phyloP scores from a whole-genome alignment of 2,113 vertebrate genomes.

The Seriola dumerili region DNA sequence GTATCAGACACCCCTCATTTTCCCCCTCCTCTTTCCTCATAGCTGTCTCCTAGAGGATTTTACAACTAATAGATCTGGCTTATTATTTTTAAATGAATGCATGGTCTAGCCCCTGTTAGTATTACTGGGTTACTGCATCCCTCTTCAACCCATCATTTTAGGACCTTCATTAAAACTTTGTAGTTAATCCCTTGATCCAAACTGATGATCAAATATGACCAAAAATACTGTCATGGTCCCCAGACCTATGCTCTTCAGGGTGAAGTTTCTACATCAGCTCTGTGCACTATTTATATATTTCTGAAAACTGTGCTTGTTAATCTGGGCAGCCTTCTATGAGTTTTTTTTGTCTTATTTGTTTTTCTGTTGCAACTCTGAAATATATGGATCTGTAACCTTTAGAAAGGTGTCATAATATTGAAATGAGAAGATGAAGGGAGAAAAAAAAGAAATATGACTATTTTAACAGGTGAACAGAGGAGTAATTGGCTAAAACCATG shows the following conservation, averaged over 20 bases:
- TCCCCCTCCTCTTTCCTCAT: background rate
- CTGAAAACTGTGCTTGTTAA: background rate
- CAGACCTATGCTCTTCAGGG: background rate
- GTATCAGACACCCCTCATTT: background rate
- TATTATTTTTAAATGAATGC: background rate
- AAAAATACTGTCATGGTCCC: background rate
- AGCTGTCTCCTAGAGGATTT: background rate
- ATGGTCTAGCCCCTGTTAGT: background rate
- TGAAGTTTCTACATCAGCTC: background rate
- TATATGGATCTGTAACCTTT: background rate
- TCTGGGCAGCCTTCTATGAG: background rate
- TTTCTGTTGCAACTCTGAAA: background rate
- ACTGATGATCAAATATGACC: background rate
- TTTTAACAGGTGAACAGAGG: background rate
- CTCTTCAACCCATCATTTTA: background rate
- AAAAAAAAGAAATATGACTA: background rate
- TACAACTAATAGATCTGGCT: background rate
- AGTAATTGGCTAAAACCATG: background rate
- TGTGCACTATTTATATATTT: background rate
- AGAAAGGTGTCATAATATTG: too few species aligned
- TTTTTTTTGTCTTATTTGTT: background rate
- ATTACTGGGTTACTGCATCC: background rate
- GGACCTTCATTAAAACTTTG: background rate
- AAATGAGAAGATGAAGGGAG: background rate
- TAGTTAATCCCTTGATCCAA: background rate